Evolutionary conservation across 2,797 vertebrate genomes (phyloP), one percentile per base, ranked within the genome.

Genomic region (Echeneis naucrates): DNA sequence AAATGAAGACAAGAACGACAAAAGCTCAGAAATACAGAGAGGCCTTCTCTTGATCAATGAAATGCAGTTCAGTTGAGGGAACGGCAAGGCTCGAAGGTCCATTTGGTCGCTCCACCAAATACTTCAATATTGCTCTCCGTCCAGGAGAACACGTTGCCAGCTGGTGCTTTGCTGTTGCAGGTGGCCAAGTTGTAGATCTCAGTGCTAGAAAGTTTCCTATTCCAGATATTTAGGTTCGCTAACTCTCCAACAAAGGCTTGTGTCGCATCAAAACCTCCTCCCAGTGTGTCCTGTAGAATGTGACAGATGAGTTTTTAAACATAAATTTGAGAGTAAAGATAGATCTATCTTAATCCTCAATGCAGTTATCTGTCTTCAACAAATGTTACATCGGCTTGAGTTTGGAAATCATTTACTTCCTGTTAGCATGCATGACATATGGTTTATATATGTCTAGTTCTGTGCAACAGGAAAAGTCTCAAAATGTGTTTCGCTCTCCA

Each of bases 171-270:
- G 93, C 92, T 93, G 91, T 95, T 97, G 94, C 97, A 98, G 66
- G 96, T 98, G 5, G 97, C 97, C 94, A 99, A 91, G 88, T 94
- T 95, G 93, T 97, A 96, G 86, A 98, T 96, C 84, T 99, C 97
- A 0, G 93, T 93, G 0, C 94, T 93, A 48, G 95, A 95, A 83
- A 99, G 95, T 91, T 96, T 97, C 74, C 95, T 94, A 75, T 96
- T 97, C 97, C 97, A 98, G 91, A 99, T 92, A 87, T 97, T 97
- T 87, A 99, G 94, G 79, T 98, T 96, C 4, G 97, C 96, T 81
- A 99, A 87, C 88, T 99, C 97, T 0, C 97, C 97, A 2, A 99
- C 92, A 4, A 95, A 98, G 0, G 97, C 97, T 75, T 99, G 97
- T 0, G 97, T 99, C 64, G 97, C 97, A 0, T 99, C 97, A 19